These are phyloP conservation scores for Acanthochromis polyacanthus DNA, from an alignment of 2,113 vertebrate species.

Conservation along the genomic window DNA sequence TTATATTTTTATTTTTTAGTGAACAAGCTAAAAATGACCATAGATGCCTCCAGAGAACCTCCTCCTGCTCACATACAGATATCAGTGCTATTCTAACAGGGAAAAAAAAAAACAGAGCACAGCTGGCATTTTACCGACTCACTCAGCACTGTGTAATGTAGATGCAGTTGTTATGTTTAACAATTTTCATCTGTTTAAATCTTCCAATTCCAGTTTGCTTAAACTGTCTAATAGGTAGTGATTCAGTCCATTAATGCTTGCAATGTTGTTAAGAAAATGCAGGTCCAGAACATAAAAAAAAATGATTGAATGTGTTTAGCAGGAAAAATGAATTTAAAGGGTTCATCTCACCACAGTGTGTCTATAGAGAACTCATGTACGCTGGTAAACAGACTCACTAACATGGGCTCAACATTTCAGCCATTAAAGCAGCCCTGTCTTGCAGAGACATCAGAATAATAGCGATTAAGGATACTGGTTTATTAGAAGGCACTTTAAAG, in stretches of 20 bases:
- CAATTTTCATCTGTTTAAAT: not conserved
- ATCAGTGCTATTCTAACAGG: conserved; percentile 8
- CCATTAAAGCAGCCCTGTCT: conserved; percentile 30
- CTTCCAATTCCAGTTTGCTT: not conserved
- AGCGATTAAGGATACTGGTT: conserved; percentile 35
- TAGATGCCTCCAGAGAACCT: conserved; percentile 30
- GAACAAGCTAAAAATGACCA: conserved; percentile 13
- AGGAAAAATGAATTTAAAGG: no score
- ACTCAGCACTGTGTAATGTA: conserved; percentile 7
- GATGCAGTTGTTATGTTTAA: conserved; percentile 6
- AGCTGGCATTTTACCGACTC: conserved; percentile 12
- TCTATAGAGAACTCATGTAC: not conserved
- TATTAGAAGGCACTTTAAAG: conserved; percentile 45
- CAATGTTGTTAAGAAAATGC: conserved; percentile 5
- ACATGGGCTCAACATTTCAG: conserved; percentile 1
- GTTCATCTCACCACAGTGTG: conserved; percentile 10
- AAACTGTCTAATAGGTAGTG: not conserved
- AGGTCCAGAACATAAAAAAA: not conserved
- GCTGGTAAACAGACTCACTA: conserved; percentile 9
- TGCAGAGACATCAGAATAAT: conserved; percentile 31
- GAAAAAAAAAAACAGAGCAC: conserved; percentile 12
- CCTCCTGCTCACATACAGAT: conserved; percentile 41
- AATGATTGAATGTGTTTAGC: no score
- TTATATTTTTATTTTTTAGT: conserved; percentile 1
- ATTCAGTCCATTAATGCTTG: conserved; percentile 13